phyloP scores from a whole-genome alignment of 2,888 invertebrate genomes.

The Geophilus truncorum region DNA sequence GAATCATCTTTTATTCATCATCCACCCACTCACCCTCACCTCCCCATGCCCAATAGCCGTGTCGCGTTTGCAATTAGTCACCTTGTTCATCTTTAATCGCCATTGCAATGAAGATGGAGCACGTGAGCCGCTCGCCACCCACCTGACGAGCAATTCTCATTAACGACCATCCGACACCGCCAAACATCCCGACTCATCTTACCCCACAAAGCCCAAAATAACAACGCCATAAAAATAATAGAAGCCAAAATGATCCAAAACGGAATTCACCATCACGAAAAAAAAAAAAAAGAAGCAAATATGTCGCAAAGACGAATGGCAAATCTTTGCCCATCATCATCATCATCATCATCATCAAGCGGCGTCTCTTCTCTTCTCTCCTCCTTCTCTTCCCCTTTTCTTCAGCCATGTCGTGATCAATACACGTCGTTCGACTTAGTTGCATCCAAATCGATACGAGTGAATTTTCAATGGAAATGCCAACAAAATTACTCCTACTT shows the following conservation, averaged over 20 bases:
- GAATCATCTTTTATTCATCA: background rate
- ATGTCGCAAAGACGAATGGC: background rate
- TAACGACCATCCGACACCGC: background rate
- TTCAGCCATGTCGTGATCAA: background rate
- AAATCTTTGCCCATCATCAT: background rate
- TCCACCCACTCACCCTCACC: too few relatives aligned
- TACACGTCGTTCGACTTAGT: background rate
- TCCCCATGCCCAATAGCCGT: background rate
- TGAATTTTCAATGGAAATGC: background rate
- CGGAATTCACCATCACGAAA: background rate
- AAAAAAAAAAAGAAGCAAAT: background rate
- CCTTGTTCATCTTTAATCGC: background rate
- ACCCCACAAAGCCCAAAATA: background rate
- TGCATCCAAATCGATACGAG: background rate
- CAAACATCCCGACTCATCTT: background rate
- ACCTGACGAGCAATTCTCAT: conserved; percentile 6
- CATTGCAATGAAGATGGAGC: background rate
- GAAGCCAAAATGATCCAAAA: conserved; percentile 7
- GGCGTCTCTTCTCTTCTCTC: background rate
- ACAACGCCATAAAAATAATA: conserved; percentile 18
- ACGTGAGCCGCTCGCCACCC: background rate
- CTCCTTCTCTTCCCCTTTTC: background rate
- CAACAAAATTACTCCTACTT: background rate
- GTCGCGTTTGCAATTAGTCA: background rate
- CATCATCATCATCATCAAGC: background rate